These are phyloP conservation scores for Choristoneura rosaceana DNA, from an alignment of 2,888 invertebrate genomes.

Conservation along the genomic window DNA sequence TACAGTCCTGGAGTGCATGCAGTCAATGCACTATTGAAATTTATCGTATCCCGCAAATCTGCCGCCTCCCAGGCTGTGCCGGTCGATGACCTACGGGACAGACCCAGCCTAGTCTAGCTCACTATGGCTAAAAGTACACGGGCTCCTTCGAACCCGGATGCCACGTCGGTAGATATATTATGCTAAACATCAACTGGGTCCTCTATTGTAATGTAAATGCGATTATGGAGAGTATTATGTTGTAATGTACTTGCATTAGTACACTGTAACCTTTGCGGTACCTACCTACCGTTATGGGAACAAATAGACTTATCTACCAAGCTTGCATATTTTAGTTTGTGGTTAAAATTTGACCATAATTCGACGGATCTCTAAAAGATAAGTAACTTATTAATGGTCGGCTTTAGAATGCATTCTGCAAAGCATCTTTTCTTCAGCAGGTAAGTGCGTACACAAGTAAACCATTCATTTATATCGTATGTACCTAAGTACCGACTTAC, in stretches of 20 bases:
- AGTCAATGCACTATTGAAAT: constrained; percentile 83
- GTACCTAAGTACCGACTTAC: neutral
- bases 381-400: neutral
- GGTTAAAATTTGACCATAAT: no score
- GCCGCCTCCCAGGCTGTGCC: constrained; percentile 70
- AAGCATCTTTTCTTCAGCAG: neutral
- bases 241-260: constrained; percentile 18
- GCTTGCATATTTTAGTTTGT: neutral
- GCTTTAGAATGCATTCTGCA: neutral
- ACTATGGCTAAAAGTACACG: constrained; percentile 61
- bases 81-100: constrained; percentile 76
- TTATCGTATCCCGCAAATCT: constrained; percentile 83
- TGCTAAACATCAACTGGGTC: constrained; percentile 43
- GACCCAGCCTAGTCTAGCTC: constrained; percentile 66
- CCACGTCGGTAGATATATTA: constrained; percentile 44
- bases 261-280: constrained; percentile 26
- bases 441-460: neutral
- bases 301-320: neutral
- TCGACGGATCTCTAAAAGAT: no score
- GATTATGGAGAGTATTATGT: constrained; percentile 13
- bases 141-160: constrained; percentile 74
- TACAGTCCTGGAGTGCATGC: constrained; percentile 59
- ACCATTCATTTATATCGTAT: neutral
- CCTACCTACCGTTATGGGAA: neutral
- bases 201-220: constrained; percentile 42